A percentile compares a stretch with the other conserved stretches of the same genome.
Evolutionary conservation across 2,888 invertebrate genomes (phyloP).

Genomic region (Melanophora roralis): DNA sequence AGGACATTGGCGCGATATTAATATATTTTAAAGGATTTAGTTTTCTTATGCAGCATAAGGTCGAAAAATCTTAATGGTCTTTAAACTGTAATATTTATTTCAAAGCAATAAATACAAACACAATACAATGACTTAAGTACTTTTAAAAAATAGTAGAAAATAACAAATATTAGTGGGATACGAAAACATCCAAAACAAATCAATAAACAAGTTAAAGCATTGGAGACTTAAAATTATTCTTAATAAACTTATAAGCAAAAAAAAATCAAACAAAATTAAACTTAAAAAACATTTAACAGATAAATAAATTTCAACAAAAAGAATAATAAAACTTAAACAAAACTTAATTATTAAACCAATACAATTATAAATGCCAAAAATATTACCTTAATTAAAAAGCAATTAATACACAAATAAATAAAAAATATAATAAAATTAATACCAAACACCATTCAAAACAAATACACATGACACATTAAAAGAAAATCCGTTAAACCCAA

Average conservation of each 20-base stretch:
- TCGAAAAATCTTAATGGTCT: no score
- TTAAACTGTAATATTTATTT: no score
- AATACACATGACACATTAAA: constrained; percentile 6
- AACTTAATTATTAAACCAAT: background rate
- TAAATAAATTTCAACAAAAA: background rate
- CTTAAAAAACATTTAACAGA: background rate
- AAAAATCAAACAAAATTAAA: no score
- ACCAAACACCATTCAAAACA: constrained; percentile 37
- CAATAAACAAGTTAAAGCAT: background rate
- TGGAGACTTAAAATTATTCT: no score
- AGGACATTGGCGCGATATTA: no score
- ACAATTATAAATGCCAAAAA: background rate
- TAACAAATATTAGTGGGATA: constrained; percentile 12
- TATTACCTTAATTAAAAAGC: background rate
- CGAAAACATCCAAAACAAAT: constrained; percentile 30
- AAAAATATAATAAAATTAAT: constrained; percentile 30
- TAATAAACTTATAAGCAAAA: no score
- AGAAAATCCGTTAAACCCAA: constrained; percentile 41
- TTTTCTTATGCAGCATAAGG: no score
- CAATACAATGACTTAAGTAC: constrained; percentile 74
- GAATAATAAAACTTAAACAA: background rate
- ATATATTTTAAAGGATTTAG: no score
- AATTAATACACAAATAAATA: constrained; percentile 30
- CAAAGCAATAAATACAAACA: constrained; percentile 80
- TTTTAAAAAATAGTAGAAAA: constrained; percentile 22